Base-by-base conservation (phyloP, 2,113 vertebrate species). In the Eupsittula cactorum region DNA sequence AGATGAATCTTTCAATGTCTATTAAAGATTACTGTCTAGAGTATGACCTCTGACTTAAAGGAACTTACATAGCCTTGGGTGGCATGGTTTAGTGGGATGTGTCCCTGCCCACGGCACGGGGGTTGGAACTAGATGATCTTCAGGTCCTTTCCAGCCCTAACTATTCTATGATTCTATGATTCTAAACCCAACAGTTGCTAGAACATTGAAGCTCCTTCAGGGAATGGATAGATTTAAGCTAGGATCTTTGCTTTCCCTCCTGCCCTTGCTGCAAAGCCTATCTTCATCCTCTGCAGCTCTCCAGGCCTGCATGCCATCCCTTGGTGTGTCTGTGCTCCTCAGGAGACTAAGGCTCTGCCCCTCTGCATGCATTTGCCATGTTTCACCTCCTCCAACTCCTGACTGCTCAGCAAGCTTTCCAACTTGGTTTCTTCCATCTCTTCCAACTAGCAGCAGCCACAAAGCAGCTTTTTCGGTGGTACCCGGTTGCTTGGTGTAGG, bases 401-500 rank as follows among this genome's bases (percentile, higher is more conserved):
- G 23, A 39, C 21, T 50, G 23, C 13, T 81, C 62, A 81, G 8
- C 11, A 35, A 35, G 16, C 11, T 47, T 62, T 86, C 46, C 52
- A 62, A 16, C 5, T 68, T 57, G 27, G 7, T 35, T 74, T 91
- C 16, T 16, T 6, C 13, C 7, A 10, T 18, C 33, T 16, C 13
- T 39, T 60, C 24, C 44, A 1, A 25, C 33, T 15, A 46, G 2
- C 21, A 67, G 23, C 24, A 80, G 24, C n/a, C 39, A 80, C 16
- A 73, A 28, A n/a, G 1, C 20, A 31, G 60, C 5, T 17, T 68
- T 67, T 65, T 41, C 0, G 1, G 5, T 11, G 2, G 4, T 21
- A 9, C 13, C 39, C 46, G 14, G 29, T 8, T 41, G 25, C 29
- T 31, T 28, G 15, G 8, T 28, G 35, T 29, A 10, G 16, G 14